Evolutionary conservation across 1,140 invertebrate genomes (phyloP).

Genomic region (Drosophila oshimai): DNA sequence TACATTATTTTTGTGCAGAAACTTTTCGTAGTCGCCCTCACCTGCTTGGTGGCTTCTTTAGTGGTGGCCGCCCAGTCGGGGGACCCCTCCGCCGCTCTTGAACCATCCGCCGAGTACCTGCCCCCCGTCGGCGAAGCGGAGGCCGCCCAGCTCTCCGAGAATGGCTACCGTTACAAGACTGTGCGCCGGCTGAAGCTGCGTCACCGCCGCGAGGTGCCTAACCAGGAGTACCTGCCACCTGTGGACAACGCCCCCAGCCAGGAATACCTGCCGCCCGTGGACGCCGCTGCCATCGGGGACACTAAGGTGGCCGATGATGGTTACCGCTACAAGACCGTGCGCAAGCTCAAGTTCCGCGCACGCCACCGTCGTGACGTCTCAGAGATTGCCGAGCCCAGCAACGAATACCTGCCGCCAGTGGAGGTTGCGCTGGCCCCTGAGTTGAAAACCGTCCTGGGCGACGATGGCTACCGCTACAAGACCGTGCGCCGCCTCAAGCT

Average conservation of each 20-base stretch:
- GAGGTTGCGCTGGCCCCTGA: constrained; percentile 70
- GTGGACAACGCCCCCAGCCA: constrained; percentile 36
- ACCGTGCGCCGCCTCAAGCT: constrained; percentile 71
- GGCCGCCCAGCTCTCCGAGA: constrained; percentile 50
- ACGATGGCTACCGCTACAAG: constrained; percentile 76
- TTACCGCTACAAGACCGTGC: constrained; percentile 65
- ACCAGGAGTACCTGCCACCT: constrained; percentile 60
- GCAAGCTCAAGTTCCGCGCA: constrained; percentile 57
- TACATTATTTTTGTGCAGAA: constrained; percentile 25
- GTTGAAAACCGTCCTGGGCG: constrained; percentile 62
- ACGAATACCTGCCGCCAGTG: constrained; percentile 71
- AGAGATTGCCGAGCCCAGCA: constrained; percentile 59
- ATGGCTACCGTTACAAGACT: constrained; percentile 68
- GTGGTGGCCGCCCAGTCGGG: constrained; percentile 44
- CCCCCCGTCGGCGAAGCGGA: constrained; percentile 58
- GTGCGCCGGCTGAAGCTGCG: constrained; percentile 59
- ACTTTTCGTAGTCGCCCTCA: constrained; percentile 52
- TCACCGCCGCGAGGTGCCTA: constrained; percentile 65
- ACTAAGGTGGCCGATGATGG: constrained; percentile 66
- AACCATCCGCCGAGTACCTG: constrained; percentile 62
- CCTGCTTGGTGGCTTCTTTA: constrained; percentile 56
- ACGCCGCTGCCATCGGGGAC: constrained; percentile 41
- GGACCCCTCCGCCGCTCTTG: constrained; percentile 28
- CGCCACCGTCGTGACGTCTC: constrained; percentile 74
- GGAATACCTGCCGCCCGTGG: constrained; percentile 64